Percentiles rank a stretch among this genome's conserved stretches.
Conservation (phyloP, 2,113 vertebrate species). For the Heloderma charlesbogerti region DNA sequence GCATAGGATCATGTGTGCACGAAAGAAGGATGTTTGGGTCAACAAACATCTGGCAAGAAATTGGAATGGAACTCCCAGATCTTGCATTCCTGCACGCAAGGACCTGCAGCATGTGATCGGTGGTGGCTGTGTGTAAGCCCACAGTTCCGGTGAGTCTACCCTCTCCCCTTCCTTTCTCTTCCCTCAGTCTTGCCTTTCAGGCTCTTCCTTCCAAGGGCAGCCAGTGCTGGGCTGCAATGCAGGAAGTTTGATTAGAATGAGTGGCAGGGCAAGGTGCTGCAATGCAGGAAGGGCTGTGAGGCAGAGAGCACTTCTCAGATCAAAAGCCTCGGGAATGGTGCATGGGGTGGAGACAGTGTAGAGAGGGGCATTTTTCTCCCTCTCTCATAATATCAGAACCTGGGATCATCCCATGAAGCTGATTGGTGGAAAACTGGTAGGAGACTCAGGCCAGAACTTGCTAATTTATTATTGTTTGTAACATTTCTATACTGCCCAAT, state of each 20-base stretch:
- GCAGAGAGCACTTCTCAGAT: background rate
- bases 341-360: too few species aligned
- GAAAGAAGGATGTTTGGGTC: constrained; percentile 30
- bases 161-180: background rate
- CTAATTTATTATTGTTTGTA: too few species aligned
- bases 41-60: constrained; percentile 45
- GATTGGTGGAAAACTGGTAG: too few species aligned
- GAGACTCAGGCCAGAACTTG: too few species aligned
- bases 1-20: background rate
- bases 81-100: constrained; percentile 23
- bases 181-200: background rate
- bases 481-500: too few species aligned
- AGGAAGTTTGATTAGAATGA: background rate
- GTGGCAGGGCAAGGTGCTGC: background rate
- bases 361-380: too few species aligned
- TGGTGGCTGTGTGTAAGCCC: background rate
- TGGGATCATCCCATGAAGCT: too few species aligned
- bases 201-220: constrained; percentile 4
- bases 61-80: constrained; percentile 12
- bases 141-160: constrained; percentile 6
- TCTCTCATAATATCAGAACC: too few species aligned
- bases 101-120: constrained; percentile 17
- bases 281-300: background rate
- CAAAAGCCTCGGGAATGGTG: background rate
- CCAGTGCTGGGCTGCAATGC: constrained; percentile 5